phyloP scores from a whole-genome alignment of 2,888 invertebrate genomes.

The Caenorhabditis sp. region DNA sequence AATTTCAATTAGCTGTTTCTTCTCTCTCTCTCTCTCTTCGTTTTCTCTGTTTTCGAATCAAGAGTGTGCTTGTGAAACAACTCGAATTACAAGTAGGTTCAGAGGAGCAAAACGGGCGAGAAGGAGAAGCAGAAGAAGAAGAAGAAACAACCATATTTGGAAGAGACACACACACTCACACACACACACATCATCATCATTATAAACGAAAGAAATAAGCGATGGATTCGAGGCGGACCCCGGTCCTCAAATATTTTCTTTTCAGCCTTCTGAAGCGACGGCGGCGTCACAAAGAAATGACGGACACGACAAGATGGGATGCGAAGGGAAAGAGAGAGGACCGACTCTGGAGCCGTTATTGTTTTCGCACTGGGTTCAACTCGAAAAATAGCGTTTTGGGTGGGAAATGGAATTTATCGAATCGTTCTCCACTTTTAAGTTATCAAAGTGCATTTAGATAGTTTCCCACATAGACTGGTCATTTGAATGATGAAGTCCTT shows the following conservation, averaged over 20 bases:
- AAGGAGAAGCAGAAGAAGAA: not conserved
- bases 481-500: too few species aligned
- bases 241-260: conserved; percentile 6
- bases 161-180: too few species aligned
- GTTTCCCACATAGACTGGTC: too few species aligned
- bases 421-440: too few species aligned
- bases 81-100: conserved; percentile 16
- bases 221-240: not conserved
- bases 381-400: too few species aligned
- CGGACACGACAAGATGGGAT: not conserved
- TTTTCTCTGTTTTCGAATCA: conserved; percentile 14
- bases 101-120: not conserved
- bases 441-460: too few species aligned
- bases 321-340: not conserved
- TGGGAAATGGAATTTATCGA: too few species aligned
- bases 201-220: conserved; percentile 1
- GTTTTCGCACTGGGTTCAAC: not conserved
- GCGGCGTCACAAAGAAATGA: not conserved
- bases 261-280: not conserved
- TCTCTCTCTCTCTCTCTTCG: not conserved
- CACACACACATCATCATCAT: conserved; percentile 24
- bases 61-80: not conserved
- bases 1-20: conserved; percentile 4
- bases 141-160: not conserved
- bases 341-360: not conserved